Evolutionary conservation across 2,113 vertebrate species (phyloP).

Genomic region (Anser brachyrhynchus): DNA sequence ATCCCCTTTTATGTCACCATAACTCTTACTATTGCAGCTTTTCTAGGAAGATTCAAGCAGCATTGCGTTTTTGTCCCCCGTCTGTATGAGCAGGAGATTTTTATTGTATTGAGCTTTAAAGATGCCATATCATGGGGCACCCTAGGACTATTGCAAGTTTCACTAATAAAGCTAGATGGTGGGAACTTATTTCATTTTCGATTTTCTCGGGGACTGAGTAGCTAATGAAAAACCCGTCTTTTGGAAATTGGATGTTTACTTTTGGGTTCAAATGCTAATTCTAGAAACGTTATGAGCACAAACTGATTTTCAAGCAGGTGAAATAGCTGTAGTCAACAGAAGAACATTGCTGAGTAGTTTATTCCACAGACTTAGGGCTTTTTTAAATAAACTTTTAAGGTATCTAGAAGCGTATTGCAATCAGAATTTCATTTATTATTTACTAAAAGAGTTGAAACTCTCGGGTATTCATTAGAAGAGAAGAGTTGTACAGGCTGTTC

Average conservation of each 20-base stretch:
- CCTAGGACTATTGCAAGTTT: background rate
- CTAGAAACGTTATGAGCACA: background rate
- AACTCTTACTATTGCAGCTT: background rate
- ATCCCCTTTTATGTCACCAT: background rate
- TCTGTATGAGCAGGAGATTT: background rate
- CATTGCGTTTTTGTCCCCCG: background rate
- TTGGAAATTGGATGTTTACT: background rate
- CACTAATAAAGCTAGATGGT: background rate
- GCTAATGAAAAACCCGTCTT: background rate
- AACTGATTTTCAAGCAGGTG: background rate
- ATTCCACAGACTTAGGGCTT: conserved; percentile 7
- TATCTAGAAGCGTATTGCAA: background rate
- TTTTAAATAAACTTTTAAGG: conserved; percentile 33
- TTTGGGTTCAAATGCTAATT: background rate
- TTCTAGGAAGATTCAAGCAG: background rate
- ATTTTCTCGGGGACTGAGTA: background rate
- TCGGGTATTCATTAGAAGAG: conserved; percentile 47
- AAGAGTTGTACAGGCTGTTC: conserved; percentile 11
- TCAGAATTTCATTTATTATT: conserved; percentile 63
- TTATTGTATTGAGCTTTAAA: background rate
- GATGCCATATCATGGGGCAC: background rate
- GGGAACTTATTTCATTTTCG: background rate
- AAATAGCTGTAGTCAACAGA: background rate
- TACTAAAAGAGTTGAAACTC: conserved; percentile 47
- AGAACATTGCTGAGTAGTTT: conserved; percentile 1